Evolutionary conservation across 2,888 invertebrate genomes (phyloP), one percentile per base, ranked within the genome.

Genomic region (Serripes groenlandicus): DNA sequence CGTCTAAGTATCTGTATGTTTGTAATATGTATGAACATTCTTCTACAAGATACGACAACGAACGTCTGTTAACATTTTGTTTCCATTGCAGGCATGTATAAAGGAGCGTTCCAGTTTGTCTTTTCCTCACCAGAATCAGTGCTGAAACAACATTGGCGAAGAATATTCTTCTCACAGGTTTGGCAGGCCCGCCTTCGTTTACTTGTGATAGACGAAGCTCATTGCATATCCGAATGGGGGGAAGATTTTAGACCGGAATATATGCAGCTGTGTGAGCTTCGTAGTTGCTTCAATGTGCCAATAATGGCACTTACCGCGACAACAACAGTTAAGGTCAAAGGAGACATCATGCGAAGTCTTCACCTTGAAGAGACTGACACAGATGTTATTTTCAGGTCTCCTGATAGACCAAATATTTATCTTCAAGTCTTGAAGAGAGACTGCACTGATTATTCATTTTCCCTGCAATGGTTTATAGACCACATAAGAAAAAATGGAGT

Each of bases 141-240:
- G 7, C 64, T 85, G 11, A 81, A 83, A 75, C 73, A 66, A 18
- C 70, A 56, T 30, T 87, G 85, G 83, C 73, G 75, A 34, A 60
- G 75, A 23, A 34, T 81, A 1, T 83, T 87, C 18, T 18, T 81
- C 1, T 49, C 58, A 11, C n/a, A 56, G n/a, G 66, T 54, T 5
- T 84, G 82, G 82, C 83, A 86, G 64, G 15, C 42, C 26, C 56
- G 72, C 42, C 21, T 74, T 34, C n/a, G 15, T 35, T 52, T 75
- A 30, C 42, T 88, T n/a, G 71, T 52, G 34, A 72, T 86, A 54
- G 81, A 86, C 52, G 84, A 88, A 69, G 84, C 86, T 0, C 88
- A 86, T 75, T 86, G 84, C 54, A 78, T 88, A 15, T 86, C 86
- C 15, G 88, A 85, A 69, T 85, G 86, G 86, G 82, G 84, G 1